These are phyloP conservation scores for Cyanoliseus patagonus DNA, from an alignment of 2,113 vertebrate species.

Conservation along the genomic window DNA sequence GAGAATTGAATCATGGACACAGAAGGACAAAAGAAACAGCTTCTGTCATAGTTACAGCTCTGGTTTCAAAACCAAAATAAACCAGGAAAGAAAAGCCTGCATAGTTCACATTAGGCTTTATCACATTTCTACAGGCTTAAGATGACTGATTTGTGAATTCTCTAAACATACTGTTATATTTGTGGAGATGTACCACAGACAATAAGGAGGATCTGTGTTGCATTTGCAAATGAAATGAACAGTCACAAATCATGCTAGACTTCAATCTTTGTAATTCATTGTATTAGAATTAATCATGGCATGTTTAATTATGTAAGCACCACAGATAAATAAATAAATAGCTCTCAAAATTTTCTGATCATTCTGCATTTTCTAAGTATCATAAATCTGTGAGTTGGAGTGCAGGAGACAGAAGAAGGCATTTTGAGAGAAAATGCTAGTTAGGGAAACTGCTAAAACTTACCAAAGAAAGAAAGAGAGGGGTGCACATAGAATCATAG, in stretches of 20 bases:
- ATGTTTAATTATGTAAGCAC: not conserved
- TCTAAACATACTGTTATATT: not conserved
- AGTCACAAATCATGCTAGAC: not conserved
- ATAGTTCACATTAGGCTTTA: not conserved
- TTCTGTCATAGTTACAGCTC: not conserved
- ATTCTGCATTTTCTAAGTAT: not conserved
- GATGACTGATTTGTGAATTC: not conserved
- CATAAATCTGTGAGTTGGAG: not conserved
- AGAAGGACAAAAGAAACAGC: not conserved
- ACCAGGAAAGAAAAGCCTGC: not conserved
- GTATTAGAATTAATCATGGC: not conserved
- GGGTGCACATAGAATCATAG: not conserved
- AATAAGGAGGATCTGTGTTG: not conserved
- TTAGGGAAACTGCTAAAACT: not conserved
- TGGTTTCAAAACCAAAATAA: slow-evolving; percentile 21
- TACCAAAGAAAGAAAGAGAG: not conserved
- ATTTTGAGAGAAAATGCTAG: not conserved
- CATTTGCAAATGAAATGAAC: not conserved
- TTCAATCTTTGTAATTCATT: slow-evolving; percentile 16
- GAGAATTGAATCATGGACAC: not conserved
- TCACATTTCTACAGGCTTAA: not conserved
- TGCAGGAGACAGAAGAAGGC: not conserved
- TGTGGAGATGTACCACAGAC: not conserved
- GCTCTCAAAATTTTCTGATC: not conserved
- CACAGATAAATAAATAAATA: not conserved